These are phyloP conservation scores for Amblyornis subalaris DNA, from an alignment of 2,113 vertebrate species.

Conservation along the genomic window DNA sequence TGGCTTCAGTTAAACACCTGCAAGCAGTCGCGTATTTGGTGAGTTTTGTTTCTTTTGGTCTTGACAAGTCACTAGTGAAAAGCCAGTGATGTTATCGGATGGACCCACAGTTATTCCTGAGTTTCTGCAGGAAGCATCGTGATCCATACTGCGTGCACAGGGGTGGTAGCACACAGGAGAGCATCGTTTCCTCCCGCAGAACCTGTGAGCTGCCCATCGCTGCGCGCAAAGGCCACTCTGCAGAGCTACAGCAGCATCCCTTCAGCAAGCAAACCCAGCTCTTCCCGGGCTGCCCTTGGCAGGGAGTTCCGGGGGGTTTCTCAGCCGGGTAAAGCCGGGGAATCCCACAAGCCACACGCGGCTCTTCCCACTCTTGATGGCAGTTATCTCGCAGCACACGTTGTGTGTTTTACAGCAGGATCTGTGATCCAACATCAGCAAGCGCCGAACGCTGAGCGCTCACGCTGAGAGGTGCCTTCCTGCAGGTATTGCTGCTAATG, in stretches of 20 bases:
- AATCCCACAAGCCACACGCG: not conserved
- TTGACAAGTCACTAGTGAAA: not conserved
- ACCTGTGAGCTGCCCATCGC: not conserved
- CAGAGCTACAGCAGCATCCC: not conserved
- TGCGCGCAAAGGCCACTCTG: accelerated
- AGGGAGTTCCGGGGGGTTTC: not conserved
- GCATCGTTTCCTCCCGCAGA: accelerated
- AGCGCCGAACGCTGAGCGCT: accelerated
- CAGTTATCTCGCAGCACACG: not conserved
- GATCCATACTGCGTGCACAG: accelerated
- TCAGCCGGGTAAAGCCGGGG: not conserved
- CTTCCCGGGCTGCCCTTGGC: not conserved
- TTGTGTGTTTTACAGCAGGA: not conserved
- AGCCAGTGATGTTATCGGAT: accelerated
- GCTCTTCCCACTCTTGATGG: not conserved
- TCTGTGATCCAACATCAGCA: not conserved
- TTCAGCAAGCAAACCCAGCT: accelerated
- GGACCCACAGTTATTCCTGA: not conserved
- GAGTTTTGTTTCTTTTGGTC: not conserved
- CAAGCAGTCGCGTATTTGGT: accelerated
- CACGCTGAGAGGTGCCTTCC: not conserved
- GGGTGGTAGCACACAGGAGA: accelerated
- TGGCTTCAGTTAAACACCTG: not conserved
- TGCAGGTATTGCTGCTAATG: not conserved
- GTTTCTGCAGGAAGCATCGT: accelerated